Evolutionary conservation across 1,140 invertebrate species (phyloP).

Genomic region (Alviniconcha marisindica): DNA sequence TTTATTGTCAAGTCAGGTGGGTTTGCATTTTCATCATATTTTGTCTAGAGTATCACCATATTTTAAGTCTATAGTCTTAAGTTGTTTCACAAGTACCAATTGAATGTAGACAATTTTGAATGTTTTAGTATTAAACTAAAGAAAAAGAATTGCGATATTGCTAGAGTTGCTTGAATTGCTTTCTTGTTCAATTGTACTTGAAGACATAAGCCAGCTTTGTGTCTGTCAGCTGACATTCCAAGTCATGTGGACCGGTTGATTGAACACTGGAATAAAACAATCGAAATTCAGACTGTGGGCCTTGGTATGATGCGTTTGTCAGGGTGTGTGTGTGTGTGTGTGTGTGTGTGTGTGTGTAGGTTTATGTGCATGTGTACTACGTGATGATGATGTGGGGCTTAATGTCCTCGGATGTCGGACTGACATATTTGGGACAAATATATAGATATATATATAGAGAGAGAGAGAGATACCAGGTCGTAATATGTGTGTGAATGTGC

Average conservation of each 20-base stretch:
- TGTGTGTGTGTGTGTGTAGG: too few species aligned
- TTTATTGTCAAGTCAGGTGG: too few species aligned
- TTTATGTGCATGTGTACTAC: too few species aligned
- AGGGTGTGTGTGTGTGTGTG: background rate
- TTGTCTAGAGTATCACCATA: background rate
- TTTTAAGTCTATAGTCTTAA: background rate
- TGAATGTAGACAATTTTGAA: background rate
- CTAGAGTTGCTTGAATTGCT: background rate
- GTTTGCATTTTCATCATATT: too few species aligned
- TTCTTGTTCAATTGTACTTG: background rate
- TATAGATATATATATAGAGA: too few species aligned
- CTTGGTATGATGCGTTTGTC: background rate
- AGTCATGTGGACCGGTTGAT: background rate
- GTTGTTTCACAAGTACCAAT: background rate
- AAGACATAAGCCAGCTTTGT: background rate
- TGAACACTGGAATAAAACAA: background rate
- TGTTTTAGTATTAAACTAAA: background rate
- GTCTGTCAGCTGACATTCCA: slow-evolving; percentile 6
- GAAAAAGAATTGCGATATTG: background rate
- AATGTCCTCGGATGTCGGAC: too few species aligned
- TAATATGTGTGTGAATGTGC: too few species aligned
- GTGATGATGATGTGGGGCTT: too few species aligned
- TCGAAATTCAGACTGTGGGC: background rate
- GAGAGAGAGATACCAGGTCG: too few species aligned
- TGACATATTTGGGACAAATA: too few species aligned